phyloP scores from a whole-genome alignment of 2,113 vertebrate genomes.

The Hippoglossus stenolepis region DNA sequence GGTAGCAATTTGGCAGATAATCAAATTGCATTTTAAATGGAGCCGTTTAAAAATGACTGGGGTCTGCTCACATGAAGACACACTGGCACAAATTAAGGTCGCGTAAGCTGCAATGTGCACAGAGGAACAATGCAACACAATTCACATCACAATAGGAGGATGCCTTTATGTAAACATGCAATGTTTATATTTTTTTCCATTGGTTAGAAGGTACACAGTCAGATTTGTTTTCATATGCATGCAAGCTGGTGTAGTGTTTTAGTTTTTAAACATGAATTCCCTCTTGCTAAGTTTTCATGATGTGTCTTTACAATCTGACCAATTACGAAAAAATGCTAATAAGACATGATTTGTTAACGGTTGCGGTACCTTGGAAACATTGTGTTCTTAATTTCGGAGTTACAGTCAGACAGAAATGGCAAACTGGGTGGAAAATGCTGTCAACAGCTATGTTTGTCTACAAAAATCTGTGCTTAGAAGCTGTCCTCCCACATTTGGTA shows the following conservation, averaged over 20 bases:
- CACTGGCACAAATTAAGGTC: slow-evolving; percentile 81
- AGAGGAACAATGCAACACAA: slow-evolving; percentile 76
- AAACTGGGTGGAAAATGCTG: slow-evolving; percentile 79
- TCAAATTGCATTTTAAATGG: slow-evolving; percentile 90
- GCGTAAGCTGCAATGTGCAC: slow-evolving; percentile 75
- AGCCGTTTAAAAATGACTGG: slow-evolving; percentile 85
- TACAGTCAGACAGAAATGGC: slow-evolving; percentile 74
- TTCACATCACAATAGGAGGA: slow-evolving; percentile 71
- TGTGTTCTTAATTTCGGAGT: slow-evolving; percentile 75
- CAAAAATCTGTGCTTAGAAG: slow-evolving; percentile 74
- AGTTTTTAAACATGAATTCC: slow-evolving; percentile 75
- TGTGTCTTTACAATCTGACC: slow-evolving; percentile 75
- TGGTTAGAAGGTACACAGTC: slow-evolving; percentile 77
- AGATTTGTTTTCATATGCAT: slow-evolving; percentile 52
- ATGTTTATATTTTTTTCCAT: slow-evolving; percentile 70
- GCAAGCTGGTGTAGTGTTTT: slow-evolving; percentile 71
- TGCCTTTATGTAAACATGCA: slow-evolving; percentile 78
- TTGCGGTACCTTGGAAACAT: slow-evolving; percentile 73
- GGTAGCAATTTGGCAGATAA: slow-evolving; percentile 89
- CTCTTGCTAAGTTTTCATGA: slow-evolving; percentile 62
- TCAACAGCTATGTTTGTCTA: slow-evolving; percentile 82
- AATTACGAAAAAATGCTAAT: slow-evolving; percentile 73
- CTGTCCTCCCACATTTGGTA: slow-evolving; percentile 84
- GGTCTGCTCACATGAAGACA: slow-evolving; percentile 80
- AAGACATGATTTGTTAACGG: slow-evolving; percentile 76